A percentile compares a stretch with the other conserved stretches of the same genome.
These are phyloP conservation scores for Prolemur simus DNA, from an alignment of 2,113 vertebrate genomes.

Conservation along the genomic window DNA sequence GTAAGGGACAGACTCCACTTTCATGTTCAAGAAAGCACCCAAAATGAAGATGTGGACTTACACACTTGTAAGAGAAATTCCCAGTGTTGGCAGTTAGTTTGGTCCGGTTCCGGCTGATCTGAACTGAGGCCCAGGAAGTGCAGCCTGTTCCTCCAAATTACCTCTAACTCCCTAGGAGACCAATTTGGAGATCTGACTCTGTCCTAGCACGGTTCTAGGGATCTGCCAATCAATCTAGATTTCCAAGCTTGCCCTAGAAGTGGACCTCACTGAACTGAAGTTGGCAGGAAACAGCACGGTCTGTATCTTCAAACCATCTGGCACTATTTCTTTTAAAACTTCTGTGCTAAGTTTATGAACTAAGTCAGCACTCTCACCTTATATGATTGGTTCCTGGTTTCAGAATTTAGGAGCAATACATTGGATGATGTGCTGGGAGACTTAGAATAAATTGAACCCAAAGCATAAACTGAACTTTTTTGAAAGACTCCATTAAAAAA, in stretches of 20 bases:
- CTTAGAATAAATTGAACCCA: constrained; percentile 33
- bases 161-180: not conserved
- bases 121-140: not conserved
- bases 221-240: not conserved
- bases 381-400: not conserved
- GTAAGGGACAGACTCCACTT: not conserved
- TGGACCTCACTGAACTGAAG: not conserved
- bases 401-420: not conserved
- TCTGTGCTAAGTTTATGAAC: constrained; percentile 40
- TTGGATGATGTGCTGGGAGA: not conserved
- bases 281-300: constrained; percentile 6
- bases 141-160: not conserved
- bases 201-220: not conserved
- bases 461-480: not conserved
- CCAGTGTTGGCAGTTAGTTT: not conserved
- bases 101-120: not conserved
- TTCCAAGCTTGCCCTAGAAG: not conserved
- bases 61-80: not conserved
- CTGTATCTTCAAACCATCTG: not conserved
- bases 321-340: constrained; percentile 12
- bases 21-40: not conserved
- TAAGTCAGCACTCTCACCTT: not conserved
- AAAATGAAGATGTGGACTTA: not conserved
- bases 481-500: not conserved
- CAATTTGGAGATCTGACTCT: constrained; percentile 14